phyloP scores from a whole-genome alignment of 2,888 invertebrate species.

The Trisateles emortualis region DNA sequence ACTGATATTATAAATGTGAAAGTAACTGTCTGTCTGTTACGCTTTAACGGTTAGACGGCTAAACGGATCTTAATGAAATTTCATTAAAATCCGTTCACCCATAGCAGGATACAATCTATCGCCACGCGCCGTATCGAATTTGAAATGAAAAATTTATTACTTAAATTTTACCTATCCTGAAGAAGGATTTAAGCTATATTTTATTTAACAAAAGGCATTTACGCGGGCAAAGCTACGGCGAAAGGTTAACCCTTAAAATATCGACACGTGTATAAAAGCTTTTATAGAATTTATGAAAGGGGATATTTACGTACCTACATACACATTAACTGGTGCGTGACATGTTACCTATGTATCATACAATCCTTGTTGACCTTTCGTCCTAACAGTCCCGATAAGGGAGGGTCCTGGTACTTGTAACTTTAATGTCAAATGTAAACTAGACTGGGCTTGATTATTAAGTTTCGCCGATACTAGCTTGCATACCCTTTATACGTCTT shows the following conservation, averaged over 20 bases:
- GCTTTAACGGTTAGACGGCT: no score
- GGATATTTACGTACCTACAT: slow-evolving; percentile 34
- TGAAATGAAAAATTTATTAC: no score
- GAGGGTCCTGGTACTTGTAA: slow-evolving; percentile 39
- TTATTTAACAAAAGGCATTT: no score
- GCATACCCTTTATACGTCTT: slow-evolving; percentile 34
- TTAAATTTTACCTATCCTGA: no score
- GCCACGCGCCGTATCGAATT: no score
- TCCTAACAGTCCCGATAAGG: slow-evolving; percentile 41
- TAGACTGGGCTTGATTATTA: slow-evolving; percentile 33
- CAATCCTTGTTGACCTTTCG: slow-evolving; percentile 47
- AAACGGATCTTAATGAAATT: no score
- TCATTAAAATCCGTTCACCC: no score
- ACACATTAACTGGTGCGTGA: slow-evolving; percentile 40
- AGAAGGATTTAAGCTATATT: no score
- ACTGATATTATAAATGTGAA: no score
- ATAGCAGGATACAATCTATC: no score
- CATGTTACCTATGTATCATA: slow-evolving; percentile 41
- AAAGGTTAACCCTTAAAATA: slow-evolving; percentile 7
- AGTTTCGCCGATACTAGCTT: slow-evolving; percentile 32
- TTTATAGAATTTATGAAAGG: slow-evolving; percentile 27
- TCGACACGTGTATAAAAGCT: slow-evolving; percentile 14
- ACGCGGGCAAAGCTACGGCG: no score
- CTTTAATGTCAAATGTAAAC: slow-evolving; percentile 45
- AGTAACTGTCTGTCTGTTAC: no score